A percentile compares a stretch with the other conserved stretches of the same genome.
Evolutionary conservation across 2,113 vertebrate genomes (phyloP).

Genomic region (Saguinus imperator): DNA sequence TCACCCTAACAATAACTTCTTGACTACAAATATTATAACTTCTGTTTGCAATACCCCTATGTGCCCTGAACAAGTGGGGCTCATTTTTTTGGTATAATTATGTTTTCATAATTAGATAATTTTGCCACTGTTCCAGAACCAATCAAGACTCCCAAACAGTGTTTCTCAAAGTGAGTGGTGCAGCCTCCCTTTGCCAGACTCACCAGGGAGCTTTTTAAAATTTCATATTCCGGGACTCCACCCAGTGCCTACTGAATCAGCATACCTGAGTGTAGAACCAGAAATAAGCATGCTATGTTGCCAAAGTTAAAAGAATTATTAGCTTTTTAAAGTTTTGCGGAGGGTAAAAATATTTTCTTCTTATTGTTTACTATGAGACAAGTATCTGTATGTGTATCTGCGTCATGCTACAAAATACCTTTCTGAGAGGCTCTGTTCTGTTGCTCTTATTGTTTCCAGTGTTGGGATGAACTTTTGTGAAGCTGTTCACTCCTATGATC

Average conservation of each 20-base stretch:
- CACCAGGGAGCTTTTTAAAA: neutral
- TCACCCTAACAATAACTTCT: rapidly evolving
- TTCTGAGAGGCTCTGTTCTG: neutral
- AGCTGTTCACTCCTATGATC: neutral
- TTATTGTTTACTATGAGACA: neutral
- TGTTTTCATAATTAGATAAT: neutral
- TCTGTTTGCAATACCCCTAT: no score
- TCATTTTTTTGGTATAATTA: neutral
- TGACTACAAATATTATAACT: neutral
- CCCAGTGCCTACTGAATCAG: neutral
- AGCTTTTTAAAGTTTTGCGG: neutral
- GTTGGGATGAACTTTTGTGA: neutral
- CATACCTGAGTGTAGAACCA: neutral
- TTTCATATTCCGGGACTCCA: neutral
- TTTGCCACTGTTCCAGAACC: neutral
- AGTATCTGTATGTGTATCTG: neutral
- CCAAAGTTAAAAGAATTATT: neutral
- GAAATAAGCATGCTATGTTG: neutral
- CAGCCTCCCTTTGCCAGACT: neutral
- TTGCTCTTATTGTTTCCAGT: neutral
- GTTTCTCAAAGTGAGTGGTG: neutral
- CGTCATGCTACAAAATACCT: no score
- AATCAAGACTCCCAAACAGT: neutral
- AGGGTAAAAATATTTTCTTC: no score
- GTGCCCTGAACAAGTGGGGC: no score